These are phyloP conservation scores for Oryzias melastigma DNA, from an alignment of 2,113 vertebrate species.

Conservation along the genomic window DNA sequence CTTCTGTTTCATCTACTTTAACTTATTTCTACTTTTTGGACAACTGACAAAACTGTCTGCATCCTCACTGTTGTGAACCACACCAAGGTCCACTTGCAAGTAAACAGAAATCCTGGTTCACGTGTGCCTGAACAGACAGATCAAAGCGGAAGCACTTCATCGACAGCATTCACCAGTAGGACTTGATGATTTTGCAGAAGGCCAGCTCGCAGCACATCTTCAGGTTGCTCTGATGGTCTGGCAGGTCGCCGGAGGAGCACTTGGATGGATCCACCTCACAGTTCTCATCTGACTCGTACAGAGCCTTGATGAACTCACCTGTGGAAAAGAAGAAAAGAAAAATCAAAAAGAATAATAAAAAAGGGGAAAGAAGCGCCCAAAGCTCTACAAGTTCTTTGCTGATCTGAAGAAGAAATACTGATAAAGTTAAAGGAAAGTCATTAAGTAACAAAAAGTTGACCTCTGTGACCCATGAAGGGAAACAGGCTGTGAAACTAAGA, in stretches of 20 bases:
- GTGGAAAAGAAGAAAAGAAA: conserved; percentile 5
- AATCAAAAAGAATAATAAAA: not conserved
- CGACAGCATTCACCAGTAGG: conserved; percentile 85
- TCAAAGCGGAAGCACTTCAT: not conserved
- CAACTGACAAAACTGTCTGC: too few relatives aligned
- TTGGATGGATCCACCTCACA: conserved; percentile 96
- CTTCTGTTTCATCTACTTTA: too few relatives aligned
- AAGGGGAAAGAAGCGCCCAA: not conserved
- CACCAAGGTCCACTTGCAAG: too few relatives aligned
- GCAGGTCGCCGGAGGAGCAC: conserved; percentile 88
- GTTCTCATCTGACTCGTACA: conserved; percentile 98
- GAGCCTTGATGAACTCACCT: conserved; percentile 98
- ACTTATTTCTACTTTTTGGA: too few relatives aligned
- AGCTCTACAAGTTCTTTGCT: not conserved
- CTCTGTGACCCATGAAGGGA: too few relatives aligned
- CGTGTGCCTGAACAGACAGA: not conserved
- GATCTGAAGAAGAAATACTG: not conserved
- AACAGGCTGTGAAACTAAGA: too few relatives aligned
- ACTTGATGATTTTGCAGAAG: conserved; percentile 99
- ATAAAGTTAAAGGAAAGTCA: too few relatives aligned
- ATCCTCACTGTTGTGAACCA: too few relatives aligned
- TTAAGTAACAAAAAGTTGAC: too few relatives aligned
- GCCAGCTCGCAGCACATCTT: conserved; percentile 99
- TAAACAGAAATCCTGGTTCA: too few relatives aligned
- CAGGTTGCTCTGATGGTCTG: conserved; percentile 96